Conservation (phyloP, 2,113 vertebrate species). For the Colossoma macropomum region DNA sequence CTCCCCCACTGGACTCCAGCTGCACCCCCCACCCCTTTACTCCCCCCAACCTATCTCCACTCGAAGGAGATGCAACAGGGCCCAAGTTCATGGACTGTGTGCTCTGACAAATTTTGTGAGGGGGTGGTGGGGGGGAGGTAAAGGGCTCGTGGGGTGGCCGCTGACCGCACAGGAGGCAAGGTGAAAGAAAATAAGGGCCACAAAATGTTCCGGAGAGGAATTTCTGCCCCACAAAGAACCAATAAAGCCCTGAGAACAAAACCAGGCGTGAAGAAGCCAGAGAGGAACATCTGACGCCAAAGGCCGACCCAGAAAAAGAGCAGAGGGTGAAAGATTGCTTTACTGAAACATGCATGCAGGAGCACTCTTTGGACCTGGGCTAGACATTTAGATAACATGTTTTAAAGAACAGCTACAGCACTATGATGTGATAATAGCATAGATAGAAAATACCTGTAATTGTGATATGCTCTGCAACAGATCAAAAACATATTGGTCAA, state of each 20-base stretch:
- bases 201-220: slow-evolving; percentile 76
- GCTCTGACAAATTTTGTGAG: neutral
- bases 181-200: slow-evolving; percentile 73
- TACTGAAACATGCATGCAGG: no score
- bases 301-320: no score
- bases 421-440: no score
- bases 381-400: no score
- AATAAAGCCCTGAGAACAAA: slow-evolving; percentile 78
- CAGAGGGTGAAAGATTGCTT: no score
- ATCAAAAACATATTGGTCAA: no score
- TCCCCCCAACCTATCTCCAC: slow-evolving; percentile 43
- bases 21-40: slow-evolving; percentile 63
- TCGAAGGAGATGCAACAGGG: slow-evolving; percentile 62
- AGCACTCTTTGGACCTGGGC: no score
- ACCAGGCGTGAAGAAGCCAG: slow-evolving; percentile 60
- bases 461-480: no score
- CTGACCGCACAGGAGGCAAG: slow-evolving; percentile 71
- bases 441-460: no score
- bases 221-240: slow-evolving; percentile 75
- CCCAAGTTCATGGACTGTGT: slow-evolving; percentile 71
- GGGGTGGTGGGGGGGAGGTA: slow-evolving; percentile 17
- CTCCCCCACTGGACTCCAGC: slow-evolving; percentile 61
- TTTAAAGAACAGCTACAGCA: no score
- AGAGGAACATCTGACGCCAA: neutral
- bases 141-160: slow-evolving; percentile 1